Evolutionary conservation across 2,888 invertebrate genomes (phyloP), one percentile per base, ranked within the genome.

Genomic region (Itoplectis maculator): DNA sequence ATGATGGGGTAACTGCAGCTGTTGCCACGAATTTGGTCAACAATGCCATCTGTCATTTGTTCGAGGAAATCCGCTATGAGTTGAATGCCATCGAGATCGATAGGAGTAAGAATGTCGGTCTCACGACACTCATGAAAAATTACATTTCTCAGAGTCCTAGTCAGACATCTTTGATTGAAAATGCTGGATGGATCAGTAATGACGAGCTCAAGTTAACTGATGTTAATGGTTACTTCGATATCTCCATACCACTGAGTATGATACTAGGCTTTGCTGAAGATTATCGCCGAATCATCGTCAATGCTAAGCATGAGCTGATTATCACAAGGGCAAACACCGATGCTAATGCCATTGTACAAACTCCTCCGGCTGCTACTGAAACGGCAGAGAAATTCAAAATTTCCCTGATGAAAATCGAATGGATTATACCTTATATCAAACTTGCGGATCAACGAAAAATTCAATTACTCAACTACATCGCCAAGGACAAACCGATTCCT

Each of bases 271-370:
- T 85, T 79, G 78, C 79, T 42, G 79, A 86, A 70, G 81, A 86
- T 73, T 85, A 85, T 66, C 81, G 40, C 23, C 65, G 65, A 70
- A 82, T 85, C 20, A 45, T 85, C 6, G 76, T 81, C 2, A 83
- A 81, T 72, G 74, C 80, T 11, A 85, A 86, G 72, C 84, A 86
- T 42, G 81, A 85, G 65, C 56, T 85, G 20, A 83, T 85, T 68
- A 74, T 93, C 13, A 87, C 88, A 29, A 84, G 91, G 80, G 85
- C 89, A 42, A 89, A 84, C n/a, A 87, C 82, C 9, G 88, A 90
- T 75, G 54, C 85, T 8, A 90, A 92, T 85, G 85, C 86, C 56
- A 76, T 89, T n/a, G 18, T 82, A 47, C 68, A 82, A 72, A 70
- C 59, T 9, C n/a, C 59, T 59, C 13, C 20, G 13, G 56, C 13